Conservation (phyloP, 2,797 vertebrate genomes). For the Peromyscus melanophrys region DNA sequence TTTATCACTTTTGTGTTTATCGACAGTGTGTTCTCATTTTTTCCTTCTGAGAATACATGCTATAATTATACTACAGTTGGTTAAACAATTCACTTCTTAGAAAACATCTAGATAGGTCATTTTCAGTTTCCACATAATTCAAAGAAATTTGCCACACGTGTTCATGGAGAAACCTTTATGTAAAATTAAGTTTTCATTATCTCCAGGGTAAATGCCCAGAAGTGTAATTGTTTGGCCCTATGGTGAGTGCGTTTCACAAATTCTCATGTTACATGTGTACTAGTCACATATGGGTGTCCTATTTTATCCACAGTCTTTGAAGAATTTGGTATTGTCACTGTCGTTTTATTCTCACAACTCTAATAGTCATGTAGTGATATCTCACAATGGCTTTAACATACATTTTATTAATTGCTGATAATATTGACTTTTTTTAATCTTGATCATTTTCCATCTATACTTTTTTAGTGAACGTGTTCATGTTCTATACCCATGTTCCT, state of each 20-base stretch:
- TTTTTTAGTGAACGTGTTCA: neutral
- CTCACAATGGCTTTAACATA: neutral
- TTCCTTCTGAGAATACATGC: neutral
- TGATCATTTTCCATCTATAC: neutral
- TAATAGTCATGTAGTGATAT: neutral
- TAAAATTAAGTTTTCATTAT: neutral
- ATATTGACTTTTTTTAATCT: neutral
- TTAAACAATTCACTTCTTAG: neutral
- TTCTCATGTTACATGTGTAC: neutral
- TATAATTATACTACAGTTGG: neutral
- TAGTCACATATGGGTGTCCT: neutral
- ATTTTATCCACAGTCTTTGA: neutral
- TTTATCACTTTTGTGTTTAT: neutral
- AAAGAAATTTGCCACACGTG: neutral
- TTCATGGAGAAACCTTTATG: neutral
- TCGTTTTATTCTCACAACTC: neutral
- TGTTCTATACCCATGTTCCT: neutral
- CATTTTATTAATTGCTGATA: neutral
- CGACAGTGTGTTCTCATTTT: neutral
- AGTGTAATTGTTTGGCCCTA: neutral
- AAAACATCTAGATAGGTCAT: neutral
- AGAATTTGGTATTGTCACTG: neutral
- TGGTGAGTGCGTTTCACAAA: neutral
- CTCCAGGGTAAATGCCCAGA: neutral
- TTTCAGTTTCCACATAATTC: constrained; percentile 16